Conservation (phyloP, 2,797 vertebrate genomes). For the Rhincodon typus region DNA sequence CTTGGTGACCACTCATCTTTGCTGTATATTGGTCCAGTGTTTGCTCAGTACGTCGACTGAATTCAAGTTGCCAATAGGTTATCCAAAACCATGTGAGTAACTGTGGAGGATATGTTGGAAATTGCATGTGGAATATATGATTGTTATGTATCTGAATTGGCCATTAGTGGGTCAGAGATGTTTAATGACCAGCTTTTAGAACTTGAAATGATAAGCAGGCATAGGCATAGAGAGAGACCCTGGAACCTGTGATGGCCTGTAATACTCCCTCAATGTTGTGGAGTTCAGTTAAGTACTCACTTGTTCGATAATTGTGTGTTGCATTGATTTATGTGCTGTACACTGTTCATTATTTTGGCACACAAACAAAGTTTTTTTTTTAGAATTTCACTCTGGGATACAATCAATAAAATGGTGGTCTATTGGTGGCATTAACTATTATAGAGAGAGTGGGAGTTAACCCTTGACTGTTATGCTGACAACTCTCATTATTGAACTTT, state of each 20-base stretch:
- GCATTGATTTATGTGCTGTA: slow-evolving; percentile 22
- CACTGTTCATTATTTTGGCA: slow-evolving; percentile 26
- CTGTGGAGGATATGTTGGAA: neutral
- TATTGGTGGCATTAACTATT: slow-evolving; percentile 1
- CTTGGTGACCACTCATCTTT: neutral
- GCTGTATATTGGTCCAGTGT: neutral
- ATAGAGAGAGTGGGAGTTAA: neutral
- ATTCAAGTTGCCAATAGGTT: neutral
- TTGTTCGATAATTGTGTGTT: slow-evolving; percentile 16
- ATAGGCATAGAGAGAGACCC: neutral
- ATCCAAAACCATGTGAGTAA: neutral
- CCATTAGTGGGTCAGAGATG: neutral
- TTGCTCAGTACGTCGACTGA: neutral
- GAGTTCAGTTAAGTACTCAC: neutral
- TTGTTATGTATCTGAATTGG: neutral
- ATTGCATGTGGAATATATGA: neutral
- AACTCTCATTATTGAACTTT: neutral
- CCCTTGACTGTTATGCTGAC: neutral
- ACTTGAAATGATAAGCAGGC: neutral
- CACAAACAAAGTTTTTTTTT: neutral
- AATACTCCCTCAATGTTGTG: neutral
- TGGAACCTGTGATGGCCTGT: neutral
- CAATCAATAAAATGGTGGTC: neutral
- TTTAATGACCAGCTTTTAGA: slow-evolving; percentile 17
- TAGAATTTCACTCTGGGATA: slow-evolving; percentile 1